These are phyloP conservation scores for Chironomus striatipennis DNA, from an alignment of 1,140 invertebrate genomes.

Conservation along the genomic window DNA sequence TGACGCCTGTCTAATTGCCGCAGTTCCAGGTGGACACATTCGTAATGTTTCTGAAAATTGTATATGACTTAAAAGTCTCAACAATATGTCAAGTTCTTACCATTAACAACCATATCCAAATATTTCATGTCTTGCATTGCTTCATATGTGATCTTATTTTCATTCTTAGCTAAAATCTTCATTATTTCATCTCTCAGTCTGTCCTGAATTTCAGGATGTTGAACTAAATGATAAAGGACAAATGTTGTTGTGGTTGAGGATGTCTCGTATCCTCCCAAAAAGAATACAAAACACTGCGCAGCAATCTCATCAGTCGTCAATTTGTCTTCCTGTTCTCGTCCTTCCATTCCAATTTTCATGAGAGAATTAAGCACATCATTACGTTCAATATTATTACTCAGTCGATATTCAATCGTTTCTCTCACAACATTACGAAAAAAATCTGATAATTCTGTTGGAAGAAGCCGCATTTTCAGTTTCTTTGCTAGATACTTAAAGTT, in stretches of 20 bases:
- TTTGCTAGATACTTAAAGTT: slow-evolving; percentile 25
- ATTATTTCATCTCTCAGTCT: slow-evolving; percentile 51
- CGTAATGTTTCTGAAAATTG: slow-evolving; percentile 35
- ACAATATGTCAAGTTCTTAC: slow-evolving; percentile 19
- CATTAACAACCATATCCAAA: slow-evolving; percentile 34
- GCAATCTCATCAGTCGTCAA: slow-evolving; percentile 36
- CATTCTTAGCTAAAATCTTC: slow-evolving; percentile 41
- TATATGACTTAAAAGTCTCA: background rate
- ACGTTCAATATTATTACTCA: slow-evolving; percentile 37
- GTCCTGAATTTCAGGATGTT: slow-evolving; percentile 53
- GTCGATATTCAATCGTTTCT: slow-evolving; percentile 41
- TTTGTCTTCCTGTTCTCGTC: slow-evolving; percentile 29
- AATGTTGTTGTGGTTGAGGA: slow-evolving; percentile 53
- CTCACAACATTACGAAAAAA: slow-evolving; percentile 42
- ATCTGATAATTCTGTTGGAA: slow-evolving; percentile 31
- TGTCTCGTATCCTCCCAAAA: slow-evolving; percentile 62
- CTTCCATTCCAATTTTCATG: slow-evolving; percentile 30
- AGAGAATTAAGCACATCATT: slow-evolving; percentile 49
- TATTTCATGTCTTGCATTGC: slow-evolving; percentile 34
- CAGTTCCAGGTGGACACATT: slow-evolving; percentile 20
- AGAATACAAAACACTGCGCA: slow-evolving; percentile 51
- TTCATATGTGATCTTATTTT: slow-evolving; percentile 38
- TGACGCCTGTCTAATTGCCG: background rate
- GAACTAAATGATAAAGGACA: slow-evolving; percentile 50
- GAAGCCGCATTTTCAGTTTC: slow-evolving; percentile 25